Evolutionary conservation across 2,797 vertebrate species (phyloP).

Genomic region (Mareca penelope): DNA sequence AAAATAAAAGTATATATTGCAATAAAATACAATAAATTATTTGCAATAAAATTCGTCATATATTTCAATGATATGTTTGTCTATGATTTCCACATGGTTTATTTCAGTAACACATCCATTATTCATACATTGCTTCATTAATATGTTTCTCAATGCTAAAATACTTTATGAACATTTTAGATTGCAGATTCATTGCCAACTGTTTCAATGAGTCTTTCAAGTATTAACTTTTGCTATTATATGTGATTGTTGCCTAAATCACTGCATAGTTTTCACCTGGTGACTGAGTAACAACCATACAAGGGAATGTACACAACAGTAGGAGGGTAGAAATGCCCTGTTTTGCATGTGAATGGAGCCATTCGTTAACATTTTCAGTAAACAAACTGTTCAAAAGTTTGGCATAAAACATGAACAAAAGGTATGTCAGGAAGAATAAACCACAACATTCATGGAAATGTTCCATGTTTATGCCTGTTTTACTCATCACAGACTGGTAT

Average conservation of each 20-base stretch:
- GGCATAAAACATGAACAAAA: not conserved
- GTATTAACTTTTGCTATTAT: not conserved
- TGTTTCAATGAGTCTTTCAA: not conserved
- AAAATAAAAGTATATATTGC: too few relatives aligned
- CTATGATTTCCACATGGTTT: not conserved
- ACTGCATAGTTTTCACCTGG: rapidly evolving
- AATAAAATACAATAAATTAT: too few relatives aligned
- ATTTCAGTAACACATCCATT: not conserved
- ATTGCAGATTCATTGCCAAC: not conserved
- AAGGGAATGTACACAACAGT: not conserved
- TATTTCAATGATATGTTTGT: not conserved
- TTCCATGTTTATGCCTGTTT: not conserved
- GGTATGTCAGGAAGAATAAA: not conserved
- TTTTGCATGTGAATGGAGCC: not conserved
- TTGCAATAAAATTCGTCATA: not conserved
- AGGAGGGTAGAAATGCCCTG: not conserved
- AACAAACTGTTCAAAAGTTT: not conserved
- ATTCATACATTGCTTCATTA: not conserved
- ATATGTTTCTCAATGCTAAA: not conserved
- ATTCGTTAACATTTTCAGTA: not conserved
- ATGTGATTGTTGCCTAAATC: rapidly evolving
- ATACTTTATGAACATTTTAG: not conserved
- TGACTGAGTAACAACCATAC: not conserved
- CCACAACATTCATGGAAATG: rapidly evolving
- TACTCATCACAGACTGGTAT: not conserved